A percentile compares a stretch with the other conserved stretches of the same genome.
Conservation (phyloP, 2,113 vertebrate genomes). For the Oryzias javanicus region DNA sequence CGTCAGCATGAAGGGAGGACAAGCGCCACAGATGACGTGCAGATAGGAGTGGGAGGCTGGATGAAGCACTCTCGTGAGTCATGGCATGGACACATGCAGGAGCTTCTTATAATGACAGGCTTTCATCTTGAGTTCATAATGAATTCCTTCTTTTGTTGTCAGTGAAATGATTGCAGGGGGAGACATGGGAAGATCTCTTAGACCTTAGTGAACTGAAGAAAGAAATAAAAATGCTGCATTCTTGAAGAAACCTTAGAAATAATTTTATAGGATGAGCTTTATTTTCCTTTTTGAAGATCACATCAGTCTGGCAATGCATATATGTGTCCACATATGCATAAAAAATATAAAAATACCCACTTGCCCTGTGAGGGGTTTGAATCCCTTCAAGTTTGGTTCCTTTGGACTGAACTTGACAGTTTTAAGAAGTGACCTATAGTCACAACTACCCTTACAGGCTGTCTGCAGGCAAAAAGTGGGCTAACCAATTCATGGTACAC, state of each 20-base stretch:
- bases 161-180: neutral
- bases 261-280: neutral
- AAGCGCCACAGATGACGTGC: conserved; percentile 66
- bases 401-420: too few relatives aligned
- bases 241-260: neutral
- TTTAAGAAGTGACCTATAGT: too few relatives aligned
- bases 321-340: too few relatives aligned
- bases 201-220: neutral
- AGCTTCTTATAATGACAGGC: conserved; percentile 63
- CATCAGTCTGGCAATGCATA: too few relatives aligned
- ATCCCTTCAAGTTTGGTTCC: too few relatives aligned
- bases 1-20: conserved; percentile 52
- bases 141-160: conserved; percentile 32
- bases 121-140: conserved; percentile 61
- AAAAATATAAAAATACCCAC: too few relatives aligned
- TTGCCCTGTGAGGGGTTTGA: too few relatives aligned
- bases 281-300: too few relatives aligned
- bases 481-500: too few relatives aligned
- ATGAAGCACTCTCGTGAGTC: conserved; percentile 58
- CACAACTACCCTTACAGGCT: too few relatives aligned
- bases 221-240: neutral
- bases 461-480: too few relatives aligned
- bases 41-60: conserved; percentile 68
- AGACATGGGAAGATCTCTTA: neutral
- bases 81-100: conserved; percentile 56